Base-by-base conservation (phyloP, 2,113 vertebrate genomes). In the Sula dactylatra region DNA sequence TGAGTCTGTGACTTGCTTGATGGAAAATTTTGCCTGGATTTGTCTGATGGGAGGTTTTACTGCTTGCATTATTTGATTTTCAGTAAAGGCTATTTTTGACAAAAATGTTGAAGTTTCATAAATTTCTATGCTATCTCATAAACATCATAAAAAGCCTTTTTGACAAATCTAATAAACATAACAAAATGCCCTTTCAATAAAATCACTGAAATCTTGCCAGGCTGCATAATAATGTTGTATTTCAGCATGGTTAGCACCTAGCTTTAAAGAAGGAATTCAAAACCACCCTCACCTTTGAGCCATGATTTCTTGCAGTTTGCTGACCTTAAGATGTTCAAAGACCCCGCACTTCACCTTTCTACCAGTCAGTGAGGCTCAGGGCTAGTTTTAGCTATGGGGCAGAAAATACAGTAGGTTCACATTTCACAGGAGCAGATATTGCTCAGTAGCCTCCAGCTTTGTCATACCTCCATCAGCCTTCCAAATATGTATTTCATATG, bases 131-230 rank as follows among this genome's bases (percentile, higher is more conserved):
- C 45, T 77, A 62, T 71, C 82, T 93, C 93, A 86, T 94, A 96
- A 96, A 96, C 94, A 84, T 44, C 61, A 74, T 94, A 96, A 96
- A 96, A 94, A 66, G 82, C 74, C 62, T 88, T 94, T 96, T 88
- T 59, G 79, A 90, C 73, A 95, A 96, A 95, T 93, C 62, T 94
- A 94, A 93, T 96, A 96, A 96, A 95, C 82, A 83, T 96, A 96
- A 93, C 78, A 96, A 92, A 96, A 94, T 90, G 45, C 36, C 50
- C 54, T 94, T 91, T 95, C 93, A 94, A 86, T 96, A 95, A 96
- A 93, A 94, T 61, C 0, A 0, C 87, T 95, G 93, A 88, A 93
- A 77, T 86, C 79, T 70, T 92, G 78, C 90, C 93, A 92, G 32
- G 32, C 62, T 88, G 45, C 59, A 80, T 88, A 92, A 90, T 88